Base-by-base conservation (phyloP, 2,797 vertebrate species). In the Epinephelus coioides region DNA sequence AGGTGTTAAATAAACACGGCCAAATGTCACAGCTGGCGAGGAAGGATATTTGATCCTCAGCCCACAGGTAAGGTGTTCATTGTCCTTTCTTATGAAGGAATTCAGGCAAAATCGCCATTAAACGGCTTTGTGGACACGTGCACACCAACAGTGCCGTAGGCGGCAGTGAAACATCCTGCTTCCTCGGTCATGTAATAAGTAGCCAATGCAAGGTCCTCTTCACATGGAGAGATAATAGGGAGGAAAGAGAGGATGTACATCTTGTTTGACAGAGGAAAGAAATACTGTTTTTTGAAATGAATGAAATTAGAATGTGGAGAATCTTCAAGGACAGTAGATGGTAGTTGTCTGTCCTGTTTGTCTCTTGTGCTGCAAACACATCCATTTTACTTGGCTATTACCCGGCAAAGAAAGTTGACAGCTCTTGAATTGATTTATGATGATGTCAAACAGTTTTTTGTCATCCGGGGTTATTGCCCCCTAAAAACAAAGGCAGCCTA, bases 181-280 rank as follows among this genome's bases (percentile, higher is more conserved):
- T 81, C 64, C 17, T 56, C 69, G 13, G 54, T 82, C 65, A 30
- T 78, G 64, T 51, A 78, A 71, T 66, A 70, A 79, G 57, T 78
- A 56, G 50, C 44, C 66, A 81, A 59, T 63, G 66, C 63, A 72
- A 82, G 73, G 61, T 65, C 66, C 27, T 84, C 21, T 60, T 78
- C 74, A 81, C 46, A 68, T 4, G 30, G 18, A 76, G 34, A 59
- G 55, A 56, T 10, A 61, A 38, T 21, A 56, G 30, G 47, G 64
- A 72, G 61, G 15, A 63, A 18, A 53, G 23, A 71, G 25, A 11
- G 5, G 21, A 55, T 43, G 40, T 2, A 49, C 14, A 38, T 62
- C 19, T 62, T 54, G 40, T 74, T 64, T 34, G 44, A 61, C 19
- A n/a, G 14, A 64, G 30, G 44, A n/a, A 19, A 13, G 13, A 21